A percentile compares a stretch with the other conserved stretches of the same genome.
These are phyloP conservation scores for Bombus waltoni DNA, from an alignment of 1,140 invertebrate species.

Conservation along the genomic window DNA sequence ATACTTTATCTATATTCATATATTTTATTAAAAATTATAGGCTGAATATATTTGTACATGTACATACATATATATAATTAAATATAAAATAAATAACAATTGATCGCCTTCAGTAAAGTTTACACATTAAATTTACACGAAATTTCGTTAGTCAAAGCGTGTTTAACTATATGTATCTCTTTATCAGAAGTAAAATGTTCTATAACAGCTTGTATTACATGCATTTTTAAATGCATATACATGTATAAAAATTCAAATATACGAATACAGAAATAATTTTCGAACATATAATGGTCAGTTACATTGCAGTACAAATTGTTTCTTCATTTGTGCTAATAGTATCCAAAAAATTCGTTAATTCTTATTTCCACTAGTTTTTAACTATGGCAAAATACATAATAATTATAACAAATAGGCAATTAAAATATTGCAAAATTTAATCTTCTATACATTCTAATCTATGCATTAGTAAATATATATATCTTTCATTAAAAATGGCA, in stretches of 20 bases:
- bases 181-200: constrained; percentile 7
- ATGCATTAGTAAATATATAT: not conserved
- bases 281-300: not conserved
- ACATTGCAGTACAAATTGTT: not conserved
- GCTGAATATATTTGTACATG: constrained; percentile 26
- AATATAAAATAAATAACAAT: constrained; percentile 33
- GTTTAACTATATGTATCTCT: constrained; percentile 23
- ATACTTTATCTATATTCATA: constrained; percentile 16
- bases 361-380: constrained; percentile 27
- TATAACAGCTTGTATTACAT: not conserved
- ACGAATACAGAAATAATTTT: constrained; percentile 32
- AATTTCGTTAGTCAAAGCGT: constrained; percentile 5
- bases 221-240: constrained; percentile 24
- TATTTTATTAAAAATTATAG: constrained; percentile 55
- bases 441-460: not conserved
- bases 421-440: constrained; percentile 5
- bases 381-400: constrained; percentile 26
- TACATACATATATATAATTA: constrained; percentile 40
- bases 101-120: not conserved
- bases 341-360: not conserved
- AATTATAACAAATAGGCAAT: constrained; percentile 13
- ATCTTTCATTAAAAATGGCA: constrained; percentile 23
- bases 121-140: constrained; percentile 1
- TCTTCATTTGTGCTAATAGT: not conserved
- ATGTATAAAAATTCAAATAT: constrained; percentile 28